Conservation (phyloP, 2,113 vertebrate genomes). For the Columba janthina region DNA sequence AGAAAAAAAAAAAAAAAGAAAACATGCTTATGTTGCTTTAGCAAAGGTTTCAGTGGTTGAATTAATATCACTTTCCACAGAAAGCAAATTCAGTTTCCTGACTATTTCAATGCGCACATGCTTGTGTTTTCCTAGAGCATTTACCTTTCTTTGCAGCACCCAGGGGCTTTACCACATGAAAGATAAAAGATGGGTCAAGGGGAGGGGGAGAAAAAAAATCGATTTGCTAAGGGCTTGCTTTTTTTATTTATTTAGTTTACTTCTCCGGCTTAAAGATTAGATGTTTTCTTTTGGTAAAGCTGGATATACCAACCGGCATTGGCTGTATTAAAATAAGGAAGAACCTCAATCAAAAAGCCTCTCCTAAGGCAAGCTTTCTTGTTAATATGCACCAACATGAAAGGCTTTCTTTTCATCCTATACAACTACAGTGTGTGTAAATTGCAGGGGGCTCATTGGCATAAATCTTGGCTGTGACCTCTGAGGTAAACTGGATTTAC, state of each 20-base stretch:
- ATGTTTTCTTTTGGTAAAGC: conserved; percentile 63
- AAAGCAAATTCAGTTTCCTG: neutral
- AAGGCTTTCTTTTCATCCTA: conserved; percentile 84
- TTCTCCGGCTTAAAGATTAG: conserved; percentile 70
- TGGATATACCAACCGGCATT: conserved; percentile 68
- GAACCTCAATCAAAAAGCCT: conserved; percentile 75
- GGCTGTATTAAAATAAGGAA: conserved; percentile 80
- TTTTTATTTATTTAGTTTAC: conserved; percentile 35
- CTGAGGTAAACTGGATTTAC: conserved; percentile 88
- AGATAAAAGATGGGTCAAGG: neutral
- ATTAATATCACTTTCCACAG: neutral
- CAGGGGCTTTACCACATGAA: neutral
- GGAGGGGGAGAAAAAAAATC: neutral
- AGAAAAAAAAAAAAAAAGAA: neutral
- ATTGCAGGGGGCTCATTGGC: conserved; percentile 85
- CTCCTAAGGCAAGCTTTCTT: conserved; percentile 81
- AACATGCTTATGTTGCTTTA: neutral
- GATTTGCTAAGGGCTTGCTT: conserved; percentile 19
- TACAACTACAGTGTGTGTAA: conserved; percentile 82
- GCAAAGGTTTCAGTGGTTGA: neutral
- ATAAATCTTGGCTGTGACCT: conserved; percentile 85
- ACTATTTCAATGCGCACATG: neutral
- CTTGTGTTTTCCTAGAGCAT: neutral
- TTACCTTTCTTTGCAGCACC: neutral
- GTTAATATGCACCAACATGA: conserved; percentile 86